Evolutionary conservation across 2,797 vertebrate species (phyloP).

Genomic region (Schizothorax lantsangensis): DNA sequence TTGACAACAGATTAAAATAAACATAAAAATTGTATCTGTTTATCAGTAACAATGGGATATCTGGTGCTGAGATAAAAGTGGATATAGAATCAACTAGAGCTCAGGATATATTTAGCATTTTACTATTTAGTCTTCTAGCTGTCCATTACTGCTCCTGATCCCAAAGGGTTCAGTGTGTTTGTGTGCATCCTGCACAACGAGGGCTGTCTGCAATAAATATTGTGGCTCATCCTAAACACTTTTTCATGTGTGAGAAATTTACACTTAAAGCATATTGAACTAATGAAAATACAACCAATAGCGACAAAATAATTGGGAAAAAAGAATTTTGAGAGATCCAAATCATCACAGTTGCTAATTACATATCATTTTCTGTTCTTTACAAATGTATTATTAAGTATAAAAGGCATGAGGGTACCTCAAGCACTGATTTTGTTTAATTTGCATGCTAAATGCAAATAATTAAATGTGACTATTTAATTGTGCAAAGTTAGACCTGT

Average conservation of each 20-base stretch:
- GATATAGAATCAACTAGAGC: slow-evolving; percentile 10
- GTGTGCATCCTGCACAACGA: slow-evolving; percentile 39
- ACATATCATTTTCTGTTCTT: background rate
- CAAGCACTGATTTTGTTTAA: background rate
- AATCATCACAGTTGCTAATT: background rate
- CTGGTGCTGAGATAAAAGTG: background rate
- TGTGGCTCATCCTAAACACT: slow-evolving; percentile 51
- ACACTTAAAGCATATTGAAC: slow-evolving; percentile 54
- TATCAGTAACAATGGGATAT: background rate
- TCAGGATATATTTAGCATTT: slow-evolving; percentile 18
- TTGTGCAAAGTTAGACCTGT: background rate
- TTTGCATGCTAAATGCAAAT: background rate
- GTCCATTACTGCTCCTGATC: slow-evolving; percentile 31
- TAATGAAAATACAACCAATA: background rate
- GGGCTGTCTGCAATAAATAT: slow-evolving; percentile 18
- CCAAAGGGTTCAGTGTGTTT: slow-evolving; percentile 21
- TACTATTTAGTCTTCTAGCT: slow-evolving; percentile 13
- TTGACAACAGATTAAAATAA: background rate
- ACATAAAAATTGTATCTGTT: background rate
- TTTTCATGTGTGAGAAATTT: slow-evolving; percentile 51
- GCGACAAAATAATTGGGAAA: background rate
- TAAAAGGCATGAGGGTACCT: background rate
- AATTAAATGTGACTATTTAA: background rate
- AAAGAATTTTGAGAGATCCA: background rate
- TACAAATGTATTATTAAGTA: background rate